A percentile compares a stretch with the other conserved stretches of the same genome.
These are phyloP conservation scores for Palloptera scutellata DNA, from an alignment of 2,888 invertebrate species.

Conservation along the genomic window DNA sequence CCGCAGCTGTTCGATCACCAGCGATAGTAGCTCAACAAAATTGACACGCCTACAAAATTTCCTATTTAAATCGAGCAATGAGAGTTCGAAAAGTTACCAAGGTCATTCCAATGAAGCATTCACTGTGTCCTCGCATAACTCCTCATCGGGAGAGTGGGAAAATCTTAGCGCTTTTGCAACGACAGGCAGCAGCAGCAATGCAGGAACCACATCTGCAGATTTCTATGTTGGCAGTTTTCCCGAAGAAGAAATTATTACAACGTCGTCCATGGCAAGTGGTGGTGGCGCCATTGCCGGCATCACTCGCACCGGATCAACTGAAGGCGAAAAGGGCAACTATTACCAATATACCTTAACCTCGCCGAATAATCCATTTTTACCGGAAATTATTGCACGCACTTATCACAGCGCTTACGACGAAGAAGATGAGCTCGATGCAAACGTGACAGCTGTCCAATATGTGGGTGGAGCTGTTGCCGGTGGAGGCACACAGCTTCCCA, in stretches of 20 bases:
- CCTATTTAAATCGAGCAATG: slow-evolving; percentile 60
- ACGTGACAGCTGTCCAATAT: slow-evolving; percentile 52
- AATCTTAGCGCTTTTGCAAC: slow-evolving; percentile 44
- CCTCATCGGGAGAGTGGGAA: slow-evolving; percentile 60
- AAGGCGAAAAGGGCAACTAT: slow-evolving; percentile 45
- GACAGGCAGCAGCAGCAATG: slow-evolving; percentile 35
- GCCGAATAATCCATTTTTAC: slow-evolving; percentile 62
- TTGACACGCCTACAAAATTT: slow-evolving; percentile 58
- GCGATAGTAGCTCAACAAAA: slow-evolving; percentile 55
- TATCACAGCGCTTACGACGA: slow-evolving; percentile 58
- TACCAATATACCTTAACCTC: slow-evolving; percentile 62
- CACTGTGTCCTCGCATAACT: slow-evolving; percentile 56
- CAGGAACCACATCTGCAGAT: slow-evolving; percentile 35
- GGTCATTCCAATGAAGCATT: slow-evolving; percentile 59
- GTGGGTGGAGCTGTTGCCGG: not conserved
- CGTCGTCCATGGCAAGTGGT: slow-evolving; percentile 30
- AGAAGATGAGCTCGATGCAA: slow-evolving; percentile 50
- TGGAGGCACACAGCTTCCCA: slow-evolving; percentile 48
- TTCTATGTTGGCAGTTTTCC: slow-evolving; percentile 46
- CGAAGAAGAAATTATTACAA: slow-evolving; percentile 37
- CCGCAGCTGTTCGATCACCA: slow-evolving; percentile 56
- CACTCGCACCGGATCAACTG: slow-evolving; percentile 29
- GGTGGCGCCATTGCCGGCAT: not conserved
- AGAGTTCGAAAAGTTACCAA: slow-evolving; percentile 53
- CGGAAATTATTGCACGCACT: slow-evolving; percentile 61